These are phyloP conservation scores for Athrips mouffetella DNA, from an alignment of 2,888 invertebrate species.

Conservation along the genomic window DNA sequence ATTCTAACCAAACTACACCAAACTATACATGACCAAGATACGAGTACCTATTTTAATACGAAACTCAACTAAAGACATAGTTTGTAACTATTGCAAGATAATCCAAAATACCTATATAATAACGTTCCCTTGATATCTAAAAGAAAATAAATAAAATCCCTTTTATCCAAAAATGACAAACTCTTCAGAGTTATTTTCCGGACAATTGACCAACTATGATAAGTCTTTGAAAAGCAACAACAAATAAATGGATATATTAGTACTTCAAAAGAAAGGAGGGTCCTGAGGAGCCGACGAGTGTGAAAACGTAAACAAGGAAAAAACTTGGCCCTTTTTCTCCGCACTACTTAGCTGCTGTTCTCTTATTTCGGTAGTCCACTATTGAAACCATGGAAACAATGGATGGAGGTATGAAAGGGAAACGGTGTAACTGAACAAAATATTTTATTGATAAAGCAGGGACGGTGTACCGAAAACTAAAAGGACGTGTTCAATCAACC, in stretches of 20 bases:
- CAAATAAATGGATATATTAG: constrained; percentile 7
- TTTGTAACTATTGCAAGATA: too few species aligned
- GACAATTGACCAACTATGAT: constrained; percentile 4
- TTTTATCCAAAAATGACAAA: too few species aligned
- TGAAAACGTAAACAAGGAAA: constrained; percentile 35
- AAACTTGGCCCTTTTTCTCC: constrained; percentile 27
- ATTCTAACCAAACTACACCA: too few species aligned
- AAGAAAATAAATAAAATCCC: neutral
- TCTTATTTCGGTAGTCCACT: constrained; percentile 25
- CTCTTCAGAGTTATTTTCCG: constrained; percentile 4
- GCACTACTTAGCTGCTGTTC: constrained; percentile 34
- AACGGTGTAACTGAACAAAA: constrained; percentile 7
- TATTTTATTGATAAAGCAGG: too few species aligned
- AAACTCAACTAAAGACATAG: too few species aligned
- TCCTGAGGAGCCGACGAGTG: neutral
- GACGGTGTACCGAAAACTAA: too few species aligned
- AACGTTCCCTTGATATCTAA: neutral
- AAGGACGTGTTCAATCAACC: too few species aligned
- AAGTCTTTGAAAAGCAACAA: constrained; percentile 9
- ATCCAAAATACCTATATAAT: too few species aligned
- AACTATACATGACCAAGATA: too few species aligned
- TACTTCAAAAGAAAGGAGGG: neutral
- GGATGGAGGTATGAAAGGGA: constrained; percentile 26
- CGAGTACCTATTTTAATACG: too few species aligned
- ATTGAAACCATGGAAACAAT: constrained; percentile 33